A percentile compares a stretch with the other conserved stretches of the same genome.
Conservation (phyloP, 2,113 vertebrate genomes). For the Tachysurus vachellii region DNA sequence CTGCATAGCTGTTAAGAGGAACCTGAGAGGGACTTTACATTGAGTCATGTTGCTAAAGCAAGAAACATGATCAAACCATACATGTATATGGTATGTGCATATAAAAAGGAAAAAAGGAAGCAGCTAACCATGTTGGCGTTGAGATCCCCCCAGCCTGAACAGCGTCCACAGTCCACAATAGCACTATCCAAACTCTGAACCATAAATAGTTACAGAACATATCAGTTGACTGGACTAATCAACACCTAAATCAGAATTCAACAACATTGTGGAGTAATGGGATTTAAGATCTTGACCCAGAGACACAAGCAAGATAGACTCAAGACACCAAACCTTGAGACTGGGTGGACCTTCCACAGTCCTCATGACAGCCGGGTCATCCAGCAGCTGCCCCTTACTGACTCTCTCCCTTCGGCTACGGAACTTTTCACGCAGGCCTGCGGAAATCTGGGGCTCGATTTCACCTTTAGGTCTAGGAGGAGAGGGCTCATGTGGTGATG, state of each 20-base stretch:
- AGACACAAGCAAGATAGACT: neutral
- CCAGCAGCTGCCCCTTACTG: slow-evolving; percentile 67
- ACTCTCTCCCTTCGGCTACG: slow-evolving; percentile 53
- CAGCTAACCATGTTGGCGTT: slow-evolving; percentile 64
- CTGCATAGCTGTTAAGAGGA: neutral
- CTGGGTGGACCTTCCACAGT: slow-evolving; percentile 77
- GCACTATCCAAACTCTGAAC: slow-evolving; percentile 81
- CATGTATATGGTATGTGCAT: too few relatives aligned
- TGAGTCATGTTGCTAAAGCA: neutral
- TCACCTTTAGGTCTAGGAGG: slow-evolving; percentile 45
- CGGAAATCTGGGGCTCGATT: slow-evolving; percentile 26
- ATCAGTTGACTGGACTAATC: neutral
- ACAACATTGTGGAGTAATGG: neutral
- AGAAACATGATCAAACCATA: neutral
- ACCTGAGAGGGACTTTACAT: neutral
- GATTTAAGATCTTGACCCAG: neutral
- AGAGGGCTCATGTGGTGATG: slow-evolving; percentile 18
- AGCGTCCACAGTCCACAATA: slow-evolving; percentile 76
- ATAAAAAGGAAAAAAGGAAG: neutral
- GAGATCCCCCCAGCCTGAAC: slow-evolving; percentile 63
- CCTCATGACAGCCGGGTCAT: slow-evolving; percentile 84
- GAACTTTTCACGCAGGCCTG: slow-evolving; percentile 39
- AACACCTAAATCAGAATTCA: neutral
- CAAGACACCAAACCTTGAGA: slow-evolving; percentile 72
- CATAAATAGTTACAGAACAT: neutral